Conservation (phyloP, 1,140 invertebrate genomes). For the Coptotermes formosanus region DNA sequence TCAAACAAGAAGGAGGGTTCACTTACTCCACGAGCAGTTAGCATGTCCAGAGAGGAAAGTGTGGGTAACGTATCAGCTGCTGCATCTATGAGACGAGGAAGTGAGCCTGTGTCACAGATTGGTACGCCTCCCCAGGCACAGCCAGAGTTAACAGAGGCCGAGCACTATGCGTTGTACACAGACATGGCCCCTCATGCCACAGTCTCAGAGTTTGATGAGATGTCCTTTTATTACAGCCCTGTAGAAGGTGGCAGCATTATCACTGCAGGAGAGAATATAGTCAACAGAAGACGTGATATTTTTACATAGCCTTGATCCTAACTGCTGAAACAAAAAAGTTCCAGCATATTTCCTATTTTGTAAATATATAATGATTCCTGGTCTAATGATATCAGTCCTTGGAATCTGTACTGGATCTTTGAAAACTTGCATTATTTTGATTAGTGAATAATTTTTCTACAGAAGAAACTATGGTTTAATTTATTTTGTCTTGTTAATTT, state of each 20-base stretch:
- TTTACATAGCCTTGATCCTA: constrained; percentile 26
- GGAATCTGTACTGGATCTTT: constrained; percentile 26
- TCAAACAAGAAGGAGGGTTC: constrained; percentile 25
- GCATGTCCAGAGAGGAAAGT: constrained; percentile 22
- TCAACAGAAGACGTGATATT: constrained; percentile 33
- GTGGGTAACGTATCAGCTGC: constrained; percentile 19
- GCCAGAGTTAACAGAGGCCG: constrained; percentile 74
- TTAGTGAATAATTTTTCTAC: constrained; percentile 27
- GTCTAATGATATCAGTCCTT: constrained; percentile 32
- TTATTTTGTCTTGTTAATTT: background rate
- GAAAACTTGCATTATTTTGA: constrained; percentile 29
- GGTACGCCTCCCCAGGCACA: constrained; percentile 6
- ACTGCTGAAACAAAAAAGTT: background rate
- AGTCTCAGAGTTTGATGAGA: constrained; percentile 81
- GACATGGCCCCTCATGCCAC: constrained; percentile 79
- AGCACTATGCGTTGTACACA: constrained; percentile 82
- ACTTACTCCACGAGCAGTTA: background rate
- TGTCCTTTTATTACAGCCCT: constrained; percentile 80
- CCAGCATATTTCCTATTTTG: constrained; percentile 22
- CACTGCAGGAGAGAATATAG: constrained; percentile 41
- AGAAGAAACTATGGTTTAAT: background rate
- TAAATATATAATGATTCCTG: background rate
- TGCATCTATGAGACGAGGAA: background rate
- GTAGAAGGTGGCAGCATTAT: constrained; percentile 72
- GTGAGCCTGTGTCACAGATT: constrained; percentile 34